Base-by-base conservation (phyloP, 2,113 vertebrate genomes). In the Mirza zaza region DNA sequence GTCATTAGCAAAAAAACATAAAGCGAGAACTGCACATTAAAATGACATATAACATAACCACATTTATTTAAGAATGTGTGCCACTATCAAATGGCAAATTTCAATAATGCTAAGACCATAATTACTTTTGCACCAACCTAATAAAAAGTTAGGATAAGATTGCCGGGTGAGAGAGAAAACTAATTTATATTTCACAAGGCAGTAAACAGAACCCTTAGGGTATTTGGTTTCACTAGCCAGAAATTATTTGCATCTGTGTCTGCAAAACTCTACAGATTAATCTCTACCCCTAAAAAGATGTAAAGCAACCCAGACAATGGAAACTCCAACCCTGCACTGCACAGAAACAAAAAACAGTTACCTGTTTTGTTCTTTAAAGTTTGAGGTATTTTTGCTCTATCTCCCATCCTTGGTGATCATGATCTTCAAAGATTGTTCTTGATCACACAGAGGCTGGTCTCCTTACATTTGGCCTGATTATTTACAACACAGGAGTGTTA, bases 401-500 rank as follows among this genome's bases (percentile, higher is more conserved):
- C 39, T 81, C 48, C n/a, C 25, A 18, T 61, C 27, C 8, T 17
- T 18, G 2, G 20, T 75, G 71, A 70, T 82, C 55, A 85, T 45
- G 59, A 90, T 90, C 81, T 70, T 76, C 17, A 50, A 45, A 6
- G 48, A 87, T 59, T 80, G 86, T 82, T 89, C 48, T 61, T n/a
- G 32, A 65, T 89, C 25, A 59, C 55, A 42, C 11, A n/a, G 13
- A 67, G 13, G 14, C 25, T 65, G 32, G 39, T 48, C 4, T 79
- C 76, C 12, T 90, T 90, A 20, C 39, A 50, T 82, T 65, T 89
- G 67, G 23, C 13, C 39, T 86, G 36, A 25, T 82, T 87, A 86
- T 91, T 89, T 85, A 89, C 55, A 95, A 95, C 86, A 11, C 39
- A 82, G 91, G 39, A 23, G 14, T 76, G 57, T 75, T 95, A 90